Evolutionary conservation across 1,140 invertebrate genomes (phyloP).

Genomic region (Coptotermes formosanus): DNA sequence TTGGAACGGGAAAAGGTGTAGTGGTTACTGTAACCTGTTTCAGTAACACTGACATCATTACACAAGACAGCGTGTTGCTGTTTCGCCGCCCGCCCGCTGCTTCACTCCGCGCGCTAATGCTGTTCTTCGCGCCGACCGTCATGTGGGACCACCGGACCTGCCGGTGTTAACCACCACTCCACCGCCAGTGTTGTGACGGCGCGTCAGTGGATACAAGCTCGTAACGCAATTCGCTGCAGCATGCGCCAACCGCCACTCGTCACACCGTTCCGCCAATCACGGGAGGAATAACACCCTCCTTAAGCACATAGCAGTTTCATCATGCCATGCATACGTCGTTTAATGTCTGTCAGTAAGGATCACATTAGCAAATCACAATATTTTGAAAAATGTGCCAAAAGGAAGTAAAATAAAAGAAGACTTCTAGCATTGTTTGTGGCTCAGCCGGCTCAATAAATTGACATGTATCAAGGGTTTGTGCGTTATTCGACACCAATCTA

Average conservation of each 20-base stretch:
- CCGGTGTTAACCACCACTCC: neutral
- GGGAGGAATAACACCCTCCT: neutral
- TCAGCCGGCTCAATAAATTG: neutral
- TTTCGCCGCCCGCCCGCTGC: neutral
- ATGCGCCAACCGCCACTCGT: neutral
- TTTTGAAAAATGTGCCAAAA: neutral
- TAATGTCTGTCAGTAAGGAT: neutral
- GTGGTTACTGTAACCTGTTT: too few relatives aligned
- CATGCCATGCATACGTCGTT: too few relatives aligned
- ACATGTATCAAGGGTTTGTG: neutral
- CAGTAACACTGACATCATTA: too few relatives aligned
- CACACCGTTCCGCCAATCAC: neutral
- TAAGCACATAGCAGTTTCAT: too few relatives aligned
- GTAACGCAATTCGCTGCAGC: neutral
- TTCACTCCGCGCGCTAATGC: neutral
- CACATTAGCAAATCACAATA: neutral
- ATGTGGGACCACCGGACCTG: neutral
- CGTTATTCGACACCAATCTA: neutral
- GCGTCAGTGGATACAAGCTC: neutral
- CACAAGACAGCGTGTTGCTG: too few relatives aligned
- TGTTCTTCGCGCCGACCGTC: neutral
- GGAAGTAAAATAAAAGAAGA: neutral
- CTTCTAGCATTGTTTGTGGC: neutral
- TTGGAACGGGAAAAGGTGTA: too few relatives aligned
- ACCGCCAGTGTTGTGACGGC: constrained; percentile 3